Evolutionary conservation across 2,888 invertebrate species (phyloP), one percentile per base, ranked within the genome.

Genomic region (Unio delphinus): DNA sequence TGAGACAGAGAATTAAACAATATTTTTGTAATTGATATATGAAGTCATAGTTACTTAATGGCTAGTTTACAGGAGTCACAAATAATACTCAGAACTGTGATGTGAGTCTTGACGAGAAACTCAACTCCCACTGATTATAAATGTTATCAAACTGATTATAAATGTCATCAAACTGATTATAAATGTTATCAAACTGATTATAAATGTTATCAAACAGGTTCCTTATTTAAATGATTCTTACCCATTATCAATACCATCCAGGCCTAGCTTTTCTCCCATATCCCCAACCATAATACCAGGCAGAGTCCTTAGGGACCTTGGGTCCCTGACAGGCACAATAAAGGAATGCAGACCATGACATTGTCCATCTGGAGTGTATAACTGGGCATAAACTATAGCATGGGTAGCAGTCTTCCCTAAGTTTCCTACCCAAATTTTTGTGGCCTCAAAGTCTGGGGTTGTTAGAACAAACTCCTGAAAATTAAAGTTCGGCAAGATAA

Each of bases 201-300:
- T 94, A 94, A 20, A 94, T 26, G 45, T 45, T 45, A 45, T 45
- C 45, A 45, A 3, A 60, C 45, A 58, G 20, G 69, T 60, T 59
- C 15, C 28, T 58, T 18, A 26, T 6, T 55, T 57, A 94, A 80
- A 55, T 80, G 79, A 58, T 60, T 79, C 83, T 90, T 83, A 95
- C 95, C 98, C 98, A 91, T 98, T 98, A 89, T 98, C 98, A 59
- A 98, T 90, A 4, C 96, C 97, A 90, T 98, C 96, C 15, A 96
- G 92, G 0, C 95, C 97, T 60, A 95, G 92, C 91, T 98, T 98
- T 89, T 95, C 95, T 0, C 98, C 98, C 91, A 98, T 93, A 88
- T 98, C 98, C 0, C 97, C 97, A 0, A 97, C 94, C 0, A 92
- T 93, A 0, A 98, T 93, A 0, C 97, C 96, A 0, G 95, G 93